Conservation (phyloP, 2,113 vertebrate genomes). For the Sitta europaea region DNA sequence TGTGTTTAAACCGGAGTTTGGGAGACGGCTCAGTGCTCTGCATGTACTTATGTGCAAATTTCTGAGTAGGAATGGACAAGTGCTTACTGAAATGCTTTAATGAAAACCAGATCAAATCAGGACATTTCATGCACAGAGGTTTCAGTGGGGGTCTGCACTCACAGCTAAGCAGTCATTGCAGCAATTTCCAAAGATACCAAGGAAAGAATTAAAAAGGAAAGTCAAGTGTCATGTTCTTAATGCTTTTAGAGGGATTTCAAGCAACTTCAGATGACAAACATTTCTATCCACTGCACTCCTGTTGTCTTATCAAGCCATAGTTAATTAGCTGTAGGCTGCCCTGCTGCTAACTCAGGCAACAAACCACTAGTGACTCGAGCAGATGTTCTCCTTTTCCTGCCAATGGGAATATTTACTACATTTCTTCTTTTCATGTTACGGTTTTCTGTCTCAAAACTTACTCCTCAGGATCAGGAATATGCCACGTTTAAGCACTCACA, state of each 20-base stretch:
- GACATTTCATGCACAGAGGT: background rate
- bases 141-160: background rate
- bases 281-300: background rate
- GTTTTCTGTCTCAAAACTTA: background rate
- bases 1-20: background rate
- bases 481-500: background rate
- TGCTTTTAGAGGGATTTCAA: background rate
- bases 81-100: background rate
- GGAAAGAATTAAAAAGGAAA: background rate
- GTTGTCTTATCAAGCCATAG: background rate
- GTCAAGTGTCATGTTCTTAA: background rate
- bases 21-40: background rate
- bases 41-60: background rate
- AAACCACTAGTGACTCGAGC: slow-evolving; percentile 46
- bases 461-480: background rate
- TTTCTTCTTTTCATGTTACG: background rate
- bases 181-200: background rate
- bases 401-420: background rate
- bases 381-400: slow-evolving; percentile 52
- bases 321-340: slow-evolving; percentile 46
- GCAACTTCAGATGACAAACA: background rate
- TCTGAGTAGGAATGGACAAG: background rate
- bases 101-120: background rate
- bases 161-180: background rate
- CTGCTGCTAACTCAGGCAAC: slow-evolving; percentile 48